Evolutionary conservation across 1,140 invertebrate genomes (phyloP).

Genomic region (Cyphomyrmex costatus): DNA sequence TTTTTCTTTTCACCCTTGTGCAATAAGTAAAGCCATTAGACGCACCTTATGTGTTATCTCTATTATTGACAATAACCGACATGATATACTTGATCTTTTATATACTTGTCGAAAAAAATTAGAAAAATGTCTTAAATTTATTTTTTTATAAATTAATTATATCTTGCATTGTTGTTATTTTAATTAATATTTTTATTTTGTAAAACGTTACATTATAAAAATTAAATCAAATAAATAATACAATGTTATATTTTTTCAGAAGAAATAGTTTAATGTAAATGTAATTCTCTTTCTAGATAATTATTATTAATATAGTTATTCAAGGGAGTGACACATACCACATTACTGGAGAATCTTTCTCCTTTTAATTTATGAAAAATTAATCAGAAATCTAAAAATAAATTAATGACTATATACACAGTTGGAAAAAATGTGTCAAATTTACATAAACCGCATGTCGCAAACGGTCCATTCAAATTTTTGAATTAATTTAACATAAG

Average conservation of each 20-base stretch:
- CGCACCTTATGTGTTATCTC: background rate
- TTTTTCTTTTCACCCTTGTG: background rate
- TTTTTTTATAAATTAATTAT: background rate
- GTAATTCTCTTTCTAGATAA: background rate
- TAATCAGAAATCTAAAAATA: background rate
- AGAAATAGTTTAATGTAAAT: background rate
- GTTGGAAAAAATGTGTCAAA: no score
- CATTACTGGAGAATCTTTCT: background rate
- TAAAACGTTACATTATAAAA: background rate
- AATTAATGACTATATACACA: no score
- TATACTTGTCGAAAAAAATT: background rate
- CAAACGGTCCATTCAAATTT: no score
- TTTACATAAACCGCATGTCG: no score
- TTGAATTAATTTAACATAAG: no score
- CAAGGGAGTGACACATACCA: background rate
- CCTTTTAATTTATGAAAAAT: background rate
- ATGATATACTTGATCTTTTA: background rate
- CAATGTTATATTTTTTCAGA: background rate
- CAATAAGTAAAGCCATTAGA: conserved; percentile 17
- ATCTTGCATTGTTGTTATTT: background rate
- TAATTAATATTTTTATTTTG: background rate
- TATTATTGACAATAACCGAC: background rate
- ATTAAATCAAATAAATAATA: background rate
- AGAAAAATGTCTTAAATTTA: background rate
- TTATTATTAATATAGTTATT: background rate